Evolutionary conservation across 2,113 vertebrate species (phyloP), one percentile per base, ranked within the genome.

Genomic region (Butorides virescens): DNA sequence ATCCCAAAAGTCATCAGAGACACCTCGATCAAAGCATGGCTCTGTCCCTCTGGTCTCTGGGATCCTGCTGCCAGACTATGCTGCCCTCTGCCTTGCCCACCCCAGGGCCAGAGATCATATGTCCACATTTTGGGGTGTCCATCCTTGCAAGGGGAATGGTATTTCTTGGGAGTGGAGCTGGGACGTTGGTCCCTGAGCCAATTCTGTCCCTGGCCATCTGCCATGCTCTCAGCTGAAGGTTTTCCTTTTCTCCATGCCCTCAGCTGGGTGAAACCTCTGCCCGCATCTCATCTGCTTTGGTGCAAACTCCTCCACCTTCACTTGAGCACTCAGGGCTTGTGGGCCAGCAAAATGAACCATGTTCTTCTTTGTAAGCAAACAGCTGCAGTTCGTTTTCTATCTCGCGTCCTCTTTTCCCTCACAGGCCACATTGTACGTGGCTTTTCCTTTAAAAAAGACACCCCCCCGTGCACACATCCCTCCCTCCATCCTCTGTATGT

Each of bases 1-100:
- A 93, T 92, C 86, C 58, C 74, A 17, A 65, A 95, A 85, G 13
- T 58, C 61, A 46, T 71, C 49, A 71, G 53, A 94, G 44, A 39
- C 44, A 66, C 20, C 42, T 67, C 58, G 84, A 89, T 79, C 32
- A 93, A 96, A 95, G 84, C 53, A 20, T 5, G 4, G 22, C 66
- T 89, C 62, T 78, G 53, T 29, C 34, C 47, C 32, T 85, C 77
- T 95, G 58, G n/a, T 92, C 56, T 68, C 71, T 89, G 86, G 58
- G 72, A 93, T 74, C 21, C 21, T 68, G 25, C 36, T 92, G 61
- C 46, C 46, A 65, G 76, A 61, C 15, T 18, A 20, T n/a, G 23
- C 17, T 52, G n/a, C 18, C 50, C 34, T 88, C 65, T 88, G 72
- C 26, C 44, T 92, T 78, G 65, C 36, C 42, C 50, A 83, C 55